Conservation (phyloP, 2,888 invertebrate genomes). For the Steromphala cineraria region DNA sequence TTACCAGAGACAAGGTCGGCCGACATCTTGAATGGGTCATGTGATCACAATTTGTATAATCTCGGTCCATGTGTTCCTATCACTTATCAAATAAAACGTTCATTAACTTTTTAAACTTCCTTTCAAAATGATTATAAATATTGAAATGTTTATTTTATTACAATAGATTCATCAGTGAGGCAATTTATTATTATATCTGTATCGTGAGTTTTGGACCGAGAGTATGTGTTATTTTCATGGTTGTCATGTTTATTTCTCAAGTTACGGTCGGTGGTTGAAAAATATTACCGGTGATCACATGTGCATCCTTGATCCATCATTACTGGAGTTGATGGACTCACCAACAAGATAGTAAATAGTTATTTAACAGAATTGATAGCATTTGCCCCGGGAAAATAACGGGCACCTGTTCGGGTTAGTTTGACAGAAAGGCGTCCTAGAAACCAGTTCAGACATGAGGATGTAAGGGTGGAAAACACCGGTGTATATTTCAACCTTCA, state of each 20-base stretch:
- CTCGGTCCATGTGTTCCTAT: neutral
- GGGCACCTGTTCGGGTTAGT: neutral
- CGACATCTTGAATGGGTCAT: constrained; percentile 69
- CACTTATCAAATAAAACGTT: too few relatives aligned
- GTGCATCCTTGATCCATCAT: too few relatives aligned
- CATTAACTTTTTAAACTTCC: too few relatives aligned
- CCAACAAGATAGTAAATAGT: too few relatives aligned
- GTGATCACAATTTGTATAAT: constrained; percentile 42
- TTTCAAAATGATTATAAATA: too few relatives aligned
- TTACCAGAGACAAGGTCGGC: constrained; percentile 69
- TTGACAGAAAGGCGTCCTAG: neutral
- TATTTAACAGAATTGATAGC: too few relatives aligned
- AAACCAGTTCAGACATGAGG: constrained; percentile 17
- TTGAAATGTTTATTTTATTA: too few relatives aligned
- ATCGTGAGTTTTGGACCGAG: neutral
- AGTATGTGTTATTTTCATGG: constrained; percentile 7
- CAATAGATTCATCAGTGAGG: too few relatives aligned
- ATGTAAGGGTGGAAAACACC: neutral
- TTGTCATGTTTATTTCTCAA: neutral
- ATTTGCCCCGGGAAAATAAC: neutral
- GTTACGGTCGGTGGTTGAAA: neutral
- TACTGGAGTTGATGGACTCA: too few relatives aligned
- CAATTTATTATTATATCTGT: too few relatives aligned
- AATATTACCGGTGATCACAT: too few relatives aligned
- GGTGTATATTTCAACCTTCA: neutral